These are phyloP conservation scores for Beris morrisii DNA, from an alignment of 2,888 invertebrate species.

Conservation along the genomic window DNA sequence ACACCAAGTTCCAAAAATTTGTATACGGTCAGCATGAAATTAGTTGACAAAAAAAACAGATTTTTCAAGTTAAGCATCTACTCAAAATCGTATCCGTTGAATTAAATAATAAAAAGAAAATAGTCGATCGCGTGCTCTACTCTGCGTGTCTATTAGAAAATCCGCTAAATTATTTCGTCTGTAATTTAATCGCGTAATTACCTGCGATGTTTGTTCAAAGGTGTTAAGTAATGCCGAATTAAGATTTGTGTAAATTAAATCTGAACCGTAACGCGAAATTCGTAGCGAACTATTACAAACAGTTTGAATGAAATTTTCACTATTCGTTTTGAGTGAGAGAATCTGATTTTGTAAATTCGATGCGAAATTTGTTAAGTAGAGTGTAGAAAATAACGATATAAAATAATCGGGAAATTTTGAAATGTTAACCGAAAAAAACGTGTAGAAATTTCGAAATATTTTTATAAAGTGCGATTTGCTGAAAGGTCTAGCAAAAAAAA, in stretches of 20 bases:
- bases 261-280: background rate
- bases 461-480: conserved; percentile 11
- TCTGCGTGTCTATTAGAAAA: conserved; percentile 11
- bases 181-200: background rate
- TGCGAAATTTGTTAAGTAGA: background rate
- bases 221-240: background rate
- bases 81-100: conserved; percentile 12
- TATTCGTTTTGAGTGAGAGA: no score
- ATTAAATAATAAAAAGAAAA: conserved; percentile 30
- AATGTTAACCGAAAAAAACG: conserved; percentile 9
- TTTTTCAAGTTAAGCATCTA: conserved; percentile 4
- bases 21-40: conserved; percentile 40
- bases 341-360: background rate
- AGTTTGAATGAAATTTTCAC: no score
- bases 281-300: conserved; percentile 6
- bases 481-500: conserved; percentile 16
- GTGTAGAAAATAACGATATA: background rate
- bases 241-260: background rate
- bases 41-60: conserved; percentile 3
- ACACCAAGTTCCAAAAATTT: conserved; percentile 16
- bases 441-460: conserved; percentile 15
- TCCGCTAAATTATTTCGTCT: conserved; percentile 16
- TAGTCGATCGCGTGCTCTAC: conserved; percentile 1
- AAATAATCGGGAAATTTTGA: background rate
- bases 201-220: background rate